Conservation (phyloP, 2,888 invertebrate genomes). For the Epirrita christyi region DNA sequence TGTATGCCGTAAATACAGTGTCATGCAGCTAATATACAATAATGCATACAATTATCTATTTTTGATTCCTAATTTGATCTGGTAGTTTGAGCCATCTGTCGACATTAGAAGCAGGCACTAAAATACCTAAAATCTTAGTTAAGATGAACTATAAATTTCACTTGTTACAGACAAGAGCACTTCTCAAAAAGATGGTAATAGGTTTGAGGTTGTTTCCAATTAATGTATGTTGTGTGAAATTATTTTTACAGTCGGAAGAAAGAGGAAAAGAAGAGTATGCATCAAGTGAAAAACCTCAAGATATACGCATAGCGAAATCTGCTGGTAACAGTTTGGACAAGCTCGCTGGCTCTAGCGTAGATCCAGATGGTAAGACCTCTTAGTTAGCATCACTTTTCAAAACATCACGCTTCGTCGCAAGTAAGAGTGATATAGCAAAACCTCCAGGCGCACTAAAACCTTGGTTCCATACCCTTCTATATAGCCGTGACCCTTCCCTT, state of each 20-base stretch:
- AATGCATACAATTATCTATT: too few species aligned
- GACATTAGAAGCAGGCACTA: too few species aligned
- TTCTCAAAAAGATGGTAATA: too few species aligned
- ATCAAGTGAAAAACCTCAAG: conserved; percentile 77
- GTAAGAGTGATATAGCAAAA: background rate
- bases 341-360: conserved; percentile 87
- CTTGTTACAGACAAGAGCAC: too few species aligned
- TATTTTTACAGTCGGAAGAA: conserved; percentile 87
- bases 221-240: background rate
- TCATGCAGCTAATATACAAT: too few species aligned
- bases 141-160: too few species aligned
- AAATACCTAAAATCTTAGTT: too few species aligned
- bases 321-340: conserved; percentile 90
- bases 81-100: too few species aligned
- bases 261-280: conserved; percentile 87
- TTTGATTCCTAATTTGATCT: too few species aligned
- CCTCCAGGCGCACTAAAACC: background rate
- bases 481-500: background rate
- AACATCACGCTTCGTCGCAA: background rate
- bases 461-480: background rate
- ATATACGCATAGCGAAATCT: conserved; percentile 86
- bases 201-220: too few species aligned
- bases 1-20: too few species aligned
- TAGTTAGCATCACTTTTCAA: background rate
- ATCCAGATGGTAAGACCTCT: conserved; percentile 76